These are phyloP conservation scores for Chondrilla cf. caribensis DNA, from an alignment of 37 sponge, comb jelly and placozoan genomes.

Conservation along the genomic window DNA sequence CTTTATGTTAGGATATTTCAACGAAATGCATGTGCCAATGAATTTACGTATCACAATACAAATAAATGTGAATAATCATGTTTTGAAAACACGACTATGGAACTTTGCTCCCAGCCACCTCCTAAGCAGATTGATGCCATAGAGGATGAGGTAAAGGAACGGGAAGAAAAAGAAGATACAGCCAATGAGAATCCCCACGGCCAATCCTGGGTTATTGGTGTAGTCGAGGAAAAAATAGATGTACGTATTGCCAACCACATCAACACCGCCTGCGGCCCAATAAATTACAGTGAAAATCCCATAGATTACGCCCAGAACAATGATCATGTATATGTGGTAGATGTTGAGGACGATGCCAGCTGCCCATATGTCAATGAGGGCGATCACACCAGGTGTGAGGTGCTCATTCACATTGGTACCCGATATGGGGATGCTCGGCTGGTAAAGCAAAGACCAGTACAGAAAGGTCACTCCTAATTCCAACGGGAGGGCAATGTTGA, in stretches of 20 bases:
- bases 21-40: too few species aligned
- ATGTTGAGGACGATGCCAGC: conserved; percentile 30
- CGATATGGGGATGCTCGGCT: background rate
- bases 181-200: conserved; percentile 19
- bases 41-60: too few species aligned
- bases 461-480: conserved; percentile 7
- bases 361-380: conserved; percentile 40
- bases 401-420: conserved; percentile 26
- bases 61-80: too few species aligned
- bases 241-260: conserved; percentile 15
- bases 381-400: conserved; percentile 31
- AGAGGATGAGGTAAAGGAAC: conserved; percentile 33
- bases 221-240: conserved; percentile 67
- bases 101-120: background rate
- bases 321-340: conserved; percentile 26
- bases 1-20: too few species aligned
- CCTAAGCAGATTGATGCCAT: background rate
- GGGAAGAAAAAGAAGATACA: conserved; percentile 17
- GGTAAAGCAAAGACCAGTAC: conserved; percentile 29
- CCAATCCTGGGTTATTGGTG: conserved; percentile 28
- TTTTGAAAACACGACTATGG: background rate
- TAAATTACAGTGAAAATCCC: conserved; percentile 46
- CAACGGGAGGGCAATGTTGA: background rate
- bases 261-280: conserved; percentile 40
- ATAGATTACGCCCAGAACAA: conserved; percentile 24